These are phyloP conservation scores for Machaerirhynchus nigripectus DNA, from an alignment of 2,113 vertebrate genomes.

Conservation along the genomic window DNA sequence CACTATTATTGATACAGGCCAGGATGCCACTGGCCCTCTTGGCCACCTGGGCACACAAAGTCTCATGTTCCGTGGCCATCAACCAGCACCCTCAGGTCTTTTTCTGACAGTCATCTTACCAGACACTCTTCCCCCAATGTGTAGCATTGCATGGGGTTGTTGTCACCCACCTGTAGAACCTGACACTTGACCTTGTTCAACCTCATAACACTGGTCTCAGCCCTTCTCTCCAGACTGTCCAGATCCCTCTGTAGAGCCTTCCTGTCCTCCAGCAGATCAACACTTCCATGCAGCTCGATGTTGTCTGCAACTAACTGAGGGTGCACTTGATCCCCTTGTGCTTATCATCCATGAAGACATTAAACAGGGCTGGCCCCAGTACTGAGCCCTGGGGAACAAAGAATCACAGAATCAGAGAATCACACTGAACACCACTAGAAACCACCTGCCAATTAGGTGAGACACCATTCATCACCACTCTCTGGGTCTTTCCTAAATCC, in stretches of 20 bases:
- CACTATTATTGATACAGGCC: not conserved
- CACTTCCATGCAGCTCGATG: not conserved
- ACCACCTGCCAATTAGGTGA: too few species aligned
- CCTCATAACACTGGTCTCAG: not conserved
- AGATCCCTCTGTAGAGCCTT: not conserved
- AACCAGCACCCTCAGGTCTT: not conserved
- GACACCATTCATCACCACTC: not conserved
- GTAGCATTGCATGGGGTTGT: not conserved
- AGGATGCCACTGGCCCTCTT: not conserved
- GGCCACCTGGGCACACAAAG: not conserved
- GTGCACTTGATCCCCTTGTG: not conserved
- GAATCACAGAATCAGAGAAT: too few species aligned
- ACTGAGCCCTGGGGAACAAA: not conserved
- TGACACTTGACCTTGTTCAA: too few species aligned
- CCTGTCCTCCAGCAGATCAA: not conserved
- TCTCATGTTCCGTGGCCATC: not conserved
- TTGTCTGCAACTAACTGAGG: not conserved
- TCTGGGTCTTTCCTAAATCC: not conserved
- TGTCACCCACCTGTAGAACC: not conserved
- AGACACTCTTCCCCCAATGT: not conserved
- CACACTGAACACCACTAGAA: too few species aligned
- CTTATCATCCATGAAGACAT: rapidly evolving
- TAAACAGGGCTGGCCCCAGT: not conserved
- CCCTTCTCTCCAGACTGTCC: not conserved
- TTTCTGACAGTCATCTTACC: not conserved